These are phyloP conservation scores for Drosophila yooni DNA, from an alignment of 2,888 invertebrate genomes.

Conservation along the genomic window DNA sequence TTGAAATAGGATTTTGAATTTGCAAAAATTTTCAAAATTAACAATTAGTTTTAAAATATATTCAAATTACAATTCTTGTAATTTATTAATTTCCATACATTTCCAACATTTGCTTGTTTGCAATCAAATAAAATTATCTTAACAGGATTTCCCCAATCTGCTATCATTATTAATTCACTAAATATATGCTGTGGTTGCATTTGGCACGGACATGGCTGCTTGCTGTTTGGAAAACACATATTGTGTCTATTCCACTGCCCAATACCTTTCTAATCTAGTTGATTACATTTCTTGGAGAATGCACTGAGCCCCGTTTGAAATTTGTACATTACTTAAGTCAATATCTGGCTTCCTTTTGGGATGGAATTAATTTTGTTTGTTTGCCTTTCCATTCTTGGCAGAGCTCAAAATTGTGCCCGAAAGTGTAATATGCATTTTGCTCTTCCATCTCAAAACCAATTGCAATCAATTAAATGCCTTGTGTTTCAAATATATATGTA, in stretches of 20 bases:
- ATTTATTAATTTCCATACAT: neutral
- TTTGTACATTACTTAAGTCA: conserved; percentile 30
- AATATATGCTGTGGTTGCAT: neutral
- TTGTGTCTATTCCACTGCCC: neutral
- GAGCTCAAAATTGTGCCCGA: conserved; percentile 9
- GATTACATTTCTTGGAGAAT: conserved; percentile 23
- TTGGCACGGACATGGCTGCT: too few relatives aligned
- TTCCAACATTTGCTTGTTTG: neutral
- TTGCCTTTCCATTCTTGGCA: conserved; percentile 29
- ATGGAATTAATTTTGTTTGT: conserved; percentile 18
- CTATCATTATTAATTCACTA: neutral
- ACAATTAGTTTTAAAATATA: neutral
- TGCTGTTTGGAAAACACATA: neutral
- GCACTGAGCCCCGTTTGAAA: conserved; percentile 13
- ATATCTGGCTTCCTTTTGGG: conserved; percentile 1
- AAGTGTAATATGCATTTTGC: conserved; percentile 26
- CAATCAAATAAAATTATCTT: neutral
- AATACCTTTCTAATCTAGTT: conserved; percentile 17
- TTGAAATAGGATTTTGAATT: neutral
- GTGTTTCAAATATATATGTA: neutral
- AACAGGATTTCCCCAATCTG: neutral
- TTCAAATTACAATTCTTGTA: neutral
- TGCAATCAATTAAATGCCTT: conserved; percentile 57
- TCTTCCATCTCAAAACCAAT: conserved; percentile 28
- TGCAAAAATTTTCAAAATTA: neutral